Conservation (phyloP, 2,888 invertebrate genomes). For the Athrips mouffetella region DNA sequence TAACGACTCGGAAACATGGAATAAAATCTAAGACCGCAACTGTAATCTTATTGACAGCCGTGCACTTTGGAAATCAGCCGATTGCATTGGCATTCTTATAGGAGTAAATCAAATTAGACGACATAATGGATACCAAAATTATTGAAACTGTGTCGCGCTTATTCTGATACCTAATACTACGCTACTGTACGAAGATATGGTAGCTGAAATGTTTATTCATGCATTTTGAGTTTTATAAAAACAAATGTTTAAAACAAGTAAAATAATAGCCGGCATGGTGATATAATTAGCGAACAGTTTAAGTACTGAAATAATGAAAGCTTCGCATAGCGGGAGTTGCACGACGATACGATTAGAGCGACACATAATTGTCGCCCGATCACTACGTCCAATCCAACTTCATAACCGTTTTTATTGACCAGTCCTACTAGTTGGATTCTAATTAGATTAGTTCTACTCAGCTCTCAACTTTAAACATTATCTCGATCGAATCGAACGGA, state of each 20-base stretch:
- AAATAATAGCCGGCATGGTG: slow-evolving; percentile 22
- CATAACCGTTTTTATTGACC: slow-evolving; percentile 53
- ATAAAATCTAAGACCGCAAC: slow-evolving; percentile 11
- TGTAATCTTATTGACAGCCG: slow-evolving; percentile 1
- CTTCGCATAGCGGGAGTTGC: slow-evolving; percentile 25
- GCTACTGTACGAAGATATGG: neutral
- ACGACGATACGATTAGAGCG: slow-evolving; percentile 38
- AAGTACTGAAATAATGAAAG: slow-evolving; percentile 36
- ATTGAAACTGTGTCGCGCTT: too few species aligned
- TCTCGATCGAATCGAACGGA: slow-evolving; percentile 54
- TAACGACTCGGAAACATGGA: slow-evolving; percentile 10
- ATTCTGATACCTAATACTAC: neutral
- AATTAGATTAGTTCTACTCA: slow-evolving; percentile 54
- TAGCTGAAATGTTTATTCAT: slow-evolving; percentile 2
- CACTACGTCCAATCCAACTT: slow-evolving; percentile 38
- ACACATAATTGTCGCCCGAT: slow-evolving; percentile 45
- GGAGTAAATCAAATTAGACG: slow-evolving; percentile 1
- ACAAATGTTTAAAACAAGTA: slow-evolving; percentile 27
- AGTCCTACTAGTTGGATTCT: slow-evolving; percentile 51
- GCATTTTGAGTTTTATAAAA: neutral
- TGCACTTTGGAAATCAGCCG: neutral
- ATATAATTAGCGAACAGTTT: slow-evolving; percentile 20
- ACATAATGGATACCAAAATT: neutral
- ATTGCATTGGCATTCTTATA: neutral
- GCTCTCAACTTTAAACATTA: slow-evolving; percentile 54